phyloP scores from a whole-genome alignment of 2,888 invertebrate genomes.

The Drosophila fungiperda region DNA sequence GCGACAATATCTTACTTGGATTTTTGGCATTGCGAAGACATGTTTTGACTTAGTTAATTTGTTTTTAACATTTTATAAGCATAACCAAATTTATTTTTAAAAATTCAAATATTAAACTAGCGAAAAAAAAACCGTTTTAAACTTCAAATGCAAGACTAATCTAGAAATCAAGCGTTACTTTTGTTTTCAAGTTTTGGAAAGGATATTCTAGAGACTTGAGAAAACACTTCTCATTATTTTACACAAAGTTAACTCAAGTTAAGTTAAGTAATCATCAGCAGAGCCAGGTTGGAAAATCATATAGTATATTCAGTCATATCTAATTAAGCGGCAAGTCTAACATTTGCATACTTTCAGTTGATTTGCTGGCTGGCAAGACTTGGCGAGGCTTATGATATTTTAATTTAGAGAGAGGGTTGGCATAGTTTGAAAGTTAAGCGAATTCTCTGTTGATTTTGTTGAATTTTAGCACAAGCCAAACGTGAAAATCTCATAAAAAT shows the following conservation, averaged over 20 bases:
- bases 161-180: rapidly evolving
- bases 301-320: not conserved
- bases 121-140: not conserved
- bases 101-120: not conserved
- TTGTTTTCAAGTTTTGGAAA: rapidly evolving
- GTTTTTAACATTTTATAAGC: not conserved
- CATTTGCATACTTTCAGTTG: not conserved
- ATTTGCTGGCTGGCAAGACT: conserved; percentile 6
- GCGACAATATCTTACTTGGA: not conserved
- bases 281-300: not conserved
- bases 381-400: conserved; percentile 60
- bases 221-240: not conserved
- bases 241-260: not conserved
- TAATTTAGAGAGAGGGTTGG: conserved; percentile 49
- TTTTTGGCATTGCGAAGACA: not conserved
- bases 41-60: not conserved
- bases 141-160: not conserved
- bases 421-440: conserved; percentile 46
- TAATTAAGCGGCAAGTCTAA: not conserved
- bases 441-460: conserved; percentile 74
- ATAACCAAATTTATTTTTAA: not conserved
- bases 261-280: not conserved
- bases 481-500: conserved; percentile 52
- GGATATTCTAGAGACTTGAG: not conserved
- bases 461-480: conserved; percentile 53